A percentile compares a stretch with the other conserved stretches of the same genome.
phyloP scores from a whole-genome alignment of 2,888 invertebrate genomes.

The Norana najaformis region DNA sequence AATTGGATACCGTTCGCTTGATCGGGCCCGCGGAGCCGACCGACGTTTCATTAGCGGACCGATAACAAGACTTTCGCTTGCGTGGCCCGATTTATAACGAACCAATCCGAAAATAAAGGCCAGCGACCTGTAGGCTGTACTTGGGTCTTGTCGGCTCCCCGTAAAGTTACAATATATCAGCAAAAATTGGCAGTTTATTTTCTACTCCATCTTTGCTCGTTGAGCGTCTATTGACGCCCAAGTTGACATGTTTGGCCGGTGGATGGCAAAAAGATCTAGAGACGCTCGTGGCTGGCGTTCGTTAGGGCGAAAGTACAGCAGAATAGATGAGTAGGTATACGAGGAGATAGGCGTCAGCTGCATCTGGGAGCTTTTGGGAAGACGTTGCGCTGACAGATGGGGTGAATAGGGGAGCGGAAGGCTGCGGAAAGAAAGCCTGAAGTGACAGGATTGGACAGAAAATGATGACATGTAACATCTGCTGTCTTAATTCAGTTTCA shows the following conservation, averaged over 20 bases:
- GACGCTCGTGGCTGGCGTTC: background rate
- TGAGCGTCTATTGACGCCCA: background rate
- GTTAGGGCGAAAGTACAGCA: background rate
- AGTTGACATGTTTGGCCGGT: background rate
- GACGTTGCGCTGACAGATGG: background rate
- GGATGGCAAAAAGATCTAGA: background rate
- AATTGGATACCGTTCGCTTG: background rate
- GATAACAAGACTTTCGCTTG: constrained; percentile 13
- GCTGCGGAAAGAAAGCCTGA: background rate
- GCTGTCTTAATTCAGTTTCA: background rate
- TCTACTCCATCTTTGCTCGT: background rate
- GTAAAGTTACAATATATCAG: background rate
- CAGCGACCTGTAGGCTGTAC: background rate
- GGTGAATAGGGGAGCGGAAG: background rate
- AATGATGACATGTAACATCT: background rate
- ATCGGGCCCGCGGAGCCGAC: background rate
- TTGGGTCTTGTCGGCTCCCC: background rate
- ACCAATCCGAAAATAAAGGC: constrained; percentile 13
- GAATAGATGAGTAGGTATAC: background rate
- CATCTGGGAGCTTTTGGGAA: background rate
- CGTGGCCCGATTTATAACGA: constrained; percentile 5
- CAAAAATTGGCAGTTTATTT: background rate
- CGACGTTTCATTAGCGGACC: background rate
- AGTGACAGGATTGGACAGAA: background rate
- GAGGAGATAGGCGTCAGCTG: background rate